Conservation (phyloP, 92 coral and sea anemone species). For the Parazoanthus swiftii region DNA sequence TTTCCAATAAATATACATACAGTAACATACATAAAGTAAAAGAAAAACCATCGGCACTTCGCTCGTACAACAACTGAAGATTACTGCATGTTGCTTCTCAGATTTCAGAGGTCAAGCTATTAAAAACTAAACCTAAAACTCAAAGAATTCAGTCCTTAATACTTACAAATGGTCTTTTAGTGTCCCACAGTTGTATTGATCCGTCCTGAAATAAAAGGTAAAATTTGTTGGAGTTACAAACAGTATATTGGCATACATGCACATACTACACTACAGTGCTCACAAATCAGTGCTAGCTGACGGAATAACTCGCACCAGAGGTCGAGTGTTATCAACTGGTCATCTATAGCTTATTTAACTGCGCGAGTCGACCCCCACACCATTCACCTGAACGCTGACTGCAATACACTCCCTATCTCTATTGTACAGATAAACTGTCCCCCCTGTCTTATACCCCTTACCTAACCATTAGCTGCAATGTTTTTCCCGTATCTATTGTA, state of each 20-base stretch:
- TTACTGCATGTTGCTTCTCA: neutral
- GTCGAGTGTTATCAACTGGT: too few relatives aligned
- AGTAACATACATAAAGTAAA: too few relatives aligned
- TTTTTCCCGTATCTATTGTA: slow-evolving; percentile 84
- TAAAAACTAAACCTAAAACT: too few relatives aligned
- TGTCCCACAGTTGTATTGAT: slow-evolving; percentile 95
- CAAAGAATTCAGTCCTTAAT: neutral
- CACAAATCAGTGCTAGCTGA: neutral
- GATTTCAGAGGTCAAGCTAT: neutral
- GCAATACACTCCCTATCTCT: slow-evolving; percentile 78
- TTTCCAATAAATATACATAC: too few relatives aligned
- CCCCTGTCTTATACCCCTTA: neutral
- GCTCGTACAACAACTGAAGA: neutral
- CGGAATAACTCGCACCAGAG: too few relatives aligned
- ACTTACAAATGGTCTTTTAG: slow-evolving; percentile 96
- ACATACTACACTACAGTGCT: neutral
- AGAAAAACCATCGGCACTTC: too few relatives aligned
- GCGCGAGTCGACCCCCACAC: too few relatives aligned
- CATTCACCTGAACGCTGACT: slow-evolving; percentile 80
- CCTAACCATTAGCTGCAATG: slow-evolving; percentile 86
- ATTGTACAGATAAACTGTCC: too few relatives aligned
- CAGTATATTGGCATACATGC: neutral
- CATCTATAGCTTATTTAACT: too few relatives aligned
- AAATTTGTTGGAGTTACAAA: neutral
- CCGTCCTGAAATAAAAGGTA: slow-evolving; percentile 74